Conservation (phyloP, 2,888 invertebrate genomes). For the Germaria angustata region DNA sequence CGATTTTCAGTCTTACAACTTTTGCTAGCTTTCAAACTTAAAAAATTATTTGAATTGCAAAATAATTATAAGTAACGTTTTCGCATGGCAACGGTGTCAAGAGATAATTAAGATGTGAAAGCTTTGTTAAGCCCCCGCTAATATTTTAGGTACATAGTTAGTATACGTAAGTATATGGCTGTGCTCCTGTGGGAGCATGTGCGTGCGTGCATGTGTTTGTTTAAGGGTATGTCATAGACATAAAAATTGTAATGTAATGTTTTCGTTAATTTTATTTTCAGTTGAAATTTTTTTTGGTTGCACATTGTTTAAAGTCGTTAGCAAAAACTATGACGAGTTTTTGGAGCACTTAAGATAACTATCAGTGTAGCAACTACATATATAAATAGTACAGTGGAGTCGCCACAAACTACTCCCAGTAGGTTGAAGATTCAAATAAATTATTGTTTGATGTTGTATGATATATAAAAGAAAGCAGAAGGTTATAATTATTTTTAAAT, state of each 20-base stretch:
- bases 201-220: neutral
- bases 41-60: too few relatives aligned
- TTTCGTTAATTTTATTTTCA: constrained; percentile 29
- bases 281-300: neutral
- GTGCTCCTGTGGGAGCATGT: neutral
- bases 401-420: too few relatives aligned
- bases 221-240: neutral
- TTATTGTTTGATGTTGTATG: too few relatives aligned
- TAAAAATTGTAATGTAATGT: neutral
- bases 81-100: neutral
- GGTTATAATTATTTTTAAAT: too few relatives aligned
- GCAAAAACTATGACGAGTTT: neutral
- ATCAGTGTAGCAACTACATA: neutral
- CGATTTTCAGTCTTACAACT: too few relatives aligned
- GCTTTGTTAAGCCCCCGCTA: constrained; percentile 18
- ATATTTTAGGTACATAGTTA: constrained; percentile 31
- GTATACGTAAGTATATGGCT: neutral
- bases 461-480: too few relatives aligned
- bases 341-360: constrained; percentile 9
- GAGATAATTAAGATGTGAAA: constrained; percentile 1
- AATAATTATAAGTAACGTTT: too few relatives aligned
- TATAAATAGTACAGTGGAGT: neutral
- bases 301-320: constrained; percentile 26
- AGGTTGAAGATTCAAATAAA: too few relatives aligned
- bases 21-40: too few relatives aligned